Conservation (phyloP, 2,113 vertebrate species). For the Caranx ignobilis region DNA sequence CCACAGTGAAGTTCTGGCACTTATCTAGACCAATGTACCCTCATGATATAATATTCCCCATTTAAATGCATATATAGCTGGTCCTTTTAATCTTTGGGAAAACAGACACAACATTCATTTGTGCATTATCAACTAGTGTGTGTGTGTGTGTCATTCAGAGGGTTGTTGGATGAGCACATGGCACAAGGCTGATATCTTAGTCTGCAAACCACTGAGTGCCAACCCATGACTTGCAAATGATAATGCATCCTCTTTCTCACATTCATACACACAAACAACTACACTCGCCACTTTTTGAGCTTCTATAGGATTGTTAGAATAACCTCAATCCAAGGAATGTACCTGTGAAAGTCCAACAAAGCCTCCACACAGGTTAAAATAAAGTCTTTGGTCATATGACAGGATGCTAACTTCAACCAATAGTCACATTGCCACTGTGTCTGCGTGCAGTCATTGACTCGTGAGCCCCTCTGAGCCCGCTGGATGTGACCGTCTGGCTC, state of each 20-base stretch:
- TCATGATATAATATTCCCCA: not conserved
- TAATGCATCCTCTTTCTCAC: not conserved
- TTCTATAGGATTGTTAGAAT: not conserved
- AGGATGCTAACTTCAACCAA: slow-evolving; percentile 9
- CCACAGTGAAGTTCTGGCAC: not conserved
- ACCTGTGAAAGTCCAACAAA: not conserved
- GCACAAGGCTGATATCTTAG: slow-evolving; percentile 12
- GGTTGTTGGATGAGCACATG: not conserved
- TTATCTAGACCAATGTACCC: not conserved
- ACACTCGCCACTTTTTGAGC: not conserved
- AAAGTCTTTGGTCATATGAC: slow-evolving; percentile 25
- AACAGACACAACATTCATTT: not conserved
- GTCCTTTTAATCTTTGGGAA: not conserved
- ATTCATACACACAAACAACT: not conserved
- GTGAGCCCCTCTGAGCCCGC: slow-evolving; percentile 56
- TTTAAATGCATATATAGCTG: not conserved
- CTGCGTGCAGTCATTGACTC: slow-evolving; percentile 52
- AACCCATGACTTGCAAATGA: not conserved
- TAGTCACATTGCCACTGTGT: slow-evolving; percentile 34
- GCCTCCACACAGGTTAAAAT: not conserved
- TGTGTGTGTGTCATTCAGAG: not conserved
- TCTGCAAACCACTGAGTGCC: slow-evolving; percentile 16
- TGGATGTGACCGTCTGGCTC: slow-evolving; percentile 63
- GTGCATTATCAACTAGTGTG: not conserved
- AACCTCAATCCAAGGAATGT: not conserved